phyloP scores from a whole-genome alignment of 2,797 vertebrate species.

The Cygnus olor region DNA sequence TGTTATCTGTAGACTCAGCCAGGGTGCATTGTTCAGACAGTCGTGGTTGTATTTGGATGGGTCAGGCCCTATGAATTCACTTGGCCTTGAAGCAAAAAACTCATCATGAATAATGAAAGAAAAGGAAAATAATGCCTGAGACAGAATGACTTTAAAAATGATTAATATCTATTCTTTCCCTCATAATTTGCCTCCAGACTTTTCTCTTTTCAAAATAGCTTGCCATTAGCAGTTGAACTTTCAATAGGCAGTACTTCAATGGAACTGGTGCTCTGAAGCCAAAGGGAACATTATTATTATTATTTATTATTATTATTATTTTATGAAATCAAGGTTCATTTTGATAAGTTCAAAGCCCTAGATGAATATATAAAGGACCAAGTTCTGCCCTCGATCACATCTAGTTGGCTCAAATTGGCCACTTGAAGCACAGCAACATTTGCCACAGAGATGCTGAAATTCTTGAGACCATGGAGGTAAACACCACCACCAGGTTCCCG shows the following conservation, averaged over 20 bases:
- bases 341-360: not conserved
- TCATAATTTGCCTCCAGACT: constrained; percentile 55
- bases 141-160: constrained; percentile 39
- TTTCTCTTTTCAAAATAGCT: constrained; percentile 47
- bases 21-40: constrained; percentile 7
- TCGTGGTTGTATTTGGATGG: constrained; percentile 18
- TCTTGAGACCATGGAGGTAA: not conserved
- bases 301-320: not conserved
- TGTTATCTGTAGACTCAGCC: not conserved
- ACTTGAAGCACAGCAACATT: not conserved
- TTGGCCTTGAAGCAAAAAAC: constrained; percentile 53
- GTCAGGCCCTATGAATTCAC: constrained; percentile 44
- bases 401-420: not conserved
- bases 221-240: constrained; percentile 57
- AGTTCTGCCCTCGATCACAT: not conserved
- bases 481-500: not conserved
- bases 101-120: constrained; percentile 58
- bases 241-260: constrained; percentile 33
- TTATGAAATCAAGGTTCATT: not conserved
- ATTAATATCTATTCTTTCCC: constrained; percentile 57
- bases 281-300: constrained; percentile 1
- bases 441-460: not conserved
- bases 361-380: not conserved
- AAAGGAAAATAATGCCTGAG: constrained; percentile 61
- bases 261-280: constrained; percentile 19